Evolutionary conservation across 2,797 vertebrate genomes (phyloP).

Genomic region (Enteromius treurensis): DNA sequence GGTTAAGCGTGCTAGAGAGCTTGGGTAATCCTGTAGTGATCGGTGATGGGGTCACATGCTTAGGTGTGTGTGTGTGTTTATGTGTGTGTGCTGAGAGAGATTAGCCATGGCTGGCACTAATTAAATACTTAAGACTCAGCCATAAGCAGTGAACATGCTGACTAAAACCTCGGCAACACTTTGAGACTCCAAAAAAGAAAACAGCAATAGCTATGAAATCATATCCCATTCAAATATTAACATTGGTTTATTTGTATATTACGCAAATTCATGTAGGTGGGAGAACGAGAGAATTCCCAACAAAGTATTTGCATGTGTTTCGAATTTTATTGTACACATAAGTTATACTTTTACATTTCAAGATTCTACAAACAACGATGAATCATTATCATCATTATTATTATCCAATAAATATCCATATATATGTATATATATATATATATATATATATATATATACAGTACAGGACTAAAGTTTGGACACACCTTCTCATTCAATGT

Average conservation of each 20-base stretch:
- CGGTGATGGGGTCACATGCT: slow-evolving; percentile 59
- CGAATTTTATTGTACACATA: not conserved
- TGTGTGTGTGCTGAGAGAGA: slow-evolving; percentile 52
- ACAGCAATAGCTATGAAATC: not conserved
- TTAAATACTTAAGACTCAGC: slow-evolving; percentile 66
- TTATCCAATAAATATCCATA: not conserved
- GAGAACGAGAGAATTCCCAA: not conserved
- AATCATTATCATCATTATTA: not conserved
- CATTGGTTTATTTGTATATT: slow-evolving; percentile 2
- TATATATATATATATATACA: no score
- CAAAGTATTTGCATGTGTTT: not conserved
- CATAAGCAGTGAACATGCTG: slow-evolving; percentile 61
- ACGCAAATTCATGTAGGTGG: not conserved
- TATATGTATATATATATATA: no score
- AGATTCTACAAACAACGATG: not conserved
- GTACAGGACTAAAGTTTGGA: no score
- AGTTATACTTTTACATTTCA: not conserved
- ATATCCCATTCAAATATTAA: not conserved
- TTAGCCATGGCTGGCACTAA: slow-evolving; percentile 64
- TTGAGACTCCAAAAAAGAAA: slow-evolving; percentile 17
- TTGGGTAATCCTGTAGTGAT: slow-evolving; percentile 55
- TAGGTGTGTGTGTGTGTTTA: slow-evolving; percentile 38
- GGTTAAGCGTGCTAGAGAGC: slow-evolving; percentile 35
- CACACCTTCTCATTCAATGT: no score
- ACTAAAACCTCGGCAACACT: slow-evolving; percentile 39